Base-by-base conservation (phyloP, 2,888 invertebrate genomes). In the Gibbula magus region DNA sequence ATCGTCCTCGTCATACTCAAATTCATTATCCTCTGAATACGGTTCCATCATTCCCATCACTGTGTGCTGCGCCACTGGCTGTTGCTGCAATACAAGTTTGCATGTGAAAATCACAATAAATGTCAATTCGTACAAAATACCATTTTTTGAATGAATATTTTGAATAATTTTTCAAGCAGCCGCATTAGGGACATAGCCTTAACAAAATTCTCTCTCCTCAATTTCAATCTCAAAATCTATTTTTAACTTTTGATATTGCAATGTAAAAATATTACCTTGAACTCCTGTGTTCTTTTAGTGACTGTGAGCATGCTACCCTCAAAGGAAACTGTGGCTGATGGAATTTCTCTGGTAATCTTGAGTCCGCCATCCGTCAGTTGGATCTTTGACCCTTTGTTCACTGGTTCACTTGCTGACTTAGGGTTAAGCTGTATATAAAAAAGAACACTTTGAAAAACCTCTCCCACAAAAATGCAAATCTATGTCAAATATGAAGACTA, bases 231-330 rank as follows among this genome's bases (percentile, higher is more conserved):
- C n/a, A n/a, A n/a, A n/a, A n/a, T n/a, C n/a, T n/a, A 35, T 35
- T 35, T 45, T 45, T 10, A 45, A 45, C 45, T 45, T 45, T 13
- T 10, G 1, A 13, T 45, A 45, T 45, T 1, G 13, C 1, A 10
- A 45, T 45, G 45, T 13, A 10, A 10, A 45, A 45, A 10, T 45
- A 8, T 73, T 22, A 74, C 79, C 74, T 70, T 22, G 20, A 73
- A 70, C 51, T 51, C 39, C 18, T 61, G 51, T 10, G 74, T 70
- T 73, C 74, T 51, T 45, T 79, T 79, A 1, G 79, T 79, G 8
- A 79, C 56, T 13, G 73, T 79, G 10, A 79, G n/a, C 20, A 39
- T 54, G 39, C 56, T 61, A 25, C 79, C 79, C 54, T 79, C 79
- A 61, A 79, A 79, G 4, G 73, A 53, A 22, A 79, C 54, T 35